Percentiles rank a stretch among this genome's conserved stretches.
Conservation (phyloP, 1,140 invertebrate species). For the Neoseiulus cucumeris region DNA sequence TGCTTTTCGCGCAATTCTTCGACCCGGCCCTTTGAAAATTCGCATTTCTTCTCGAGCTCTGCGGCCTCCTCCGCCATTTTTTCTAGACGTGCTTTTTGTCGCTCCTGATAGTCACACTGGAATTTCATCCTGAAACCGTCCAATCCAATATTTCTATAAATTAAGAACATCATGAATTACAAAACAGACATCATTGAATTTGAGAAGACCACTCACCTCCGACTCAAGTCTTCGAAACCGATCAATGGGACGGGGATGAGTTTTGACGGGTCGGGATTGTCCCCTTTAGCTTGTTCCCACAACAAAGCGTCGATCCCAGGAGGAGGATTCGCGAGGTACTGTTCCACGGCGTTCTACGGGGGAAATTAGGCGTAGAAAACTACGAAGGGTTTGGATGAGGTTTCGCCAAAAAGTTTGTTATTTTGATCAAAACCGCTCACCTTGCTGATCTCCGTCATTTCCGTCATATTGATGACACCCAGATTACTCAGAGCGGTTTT, state of each 20-base stretch:
- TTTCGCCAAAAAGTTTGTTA: too few species aligned
- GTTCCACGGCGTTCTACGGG: constrained; percentile 43
- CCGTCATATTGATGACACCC: constrained; percentile 34
- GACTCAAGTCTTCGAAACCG: constrained; percentile 63
- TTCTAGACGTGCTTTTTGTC: constrained; percentile 17
- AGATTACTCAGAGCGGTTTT: constrained; percentile 46
- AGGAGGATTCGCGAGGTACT: constrained; percentile 71
- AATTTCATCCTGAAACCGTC: background rate
- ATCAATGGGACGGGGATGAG: constrained; percentile 80
- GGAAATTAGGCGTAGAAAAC: constrained; percentile 11
- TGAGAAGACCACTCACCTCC: constrained; percentile 49
- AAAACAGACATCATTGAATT: constrained; percentile 12
- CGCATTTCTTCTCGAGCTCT: constrained; percentile 47
- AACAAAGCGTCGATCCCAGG: constrained; percentile 35
- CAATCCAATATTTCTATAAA: background rate
- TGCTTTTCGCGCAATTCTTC: constrained; percentile 51
- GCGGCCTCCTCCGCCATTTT: constrained; percentile 49
- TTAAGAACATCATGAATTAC: background rate
- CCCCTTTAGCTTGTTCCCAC: constrained; percentile 58
- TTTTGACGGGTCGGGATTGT: constrained; percentile 70
- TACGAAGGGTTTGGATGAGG: background rate
- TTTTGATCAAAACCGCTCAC: too few species aligned
- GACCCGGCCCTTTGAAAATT: constrained; percentile 44
- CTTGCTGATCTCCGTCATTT: background rate
- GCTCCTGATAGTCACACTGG: background rate